Evolutionary conservation across 2,797 vertebrate genomes (phyloP), one percentile per base, ranked within the genome.

Genomic region (Sebastes taczanowskii): DNA sequence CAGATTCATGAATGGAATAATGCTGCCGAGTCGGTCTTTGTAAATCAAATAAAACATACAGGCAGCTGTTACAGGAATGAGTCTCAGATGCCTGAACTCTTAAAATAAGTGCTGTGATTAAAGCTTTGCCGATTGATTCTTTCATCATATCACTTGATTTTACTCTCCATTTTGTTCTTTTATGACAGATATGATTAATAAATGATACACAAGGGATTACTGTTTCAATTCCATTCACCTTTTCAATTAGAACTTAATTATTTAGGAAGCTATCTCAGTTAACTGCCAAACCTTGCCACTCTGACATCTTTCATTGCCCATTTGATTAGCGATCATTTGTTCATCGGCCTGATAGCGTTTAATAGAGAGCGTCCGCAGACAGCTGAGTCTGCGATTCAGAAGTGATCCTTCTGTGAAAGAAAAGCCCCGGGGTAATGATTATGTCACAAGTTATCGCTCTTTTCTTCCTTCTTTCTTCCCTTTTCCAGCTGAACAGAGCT

Each of bases 261-360:
- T 93, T 89, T 60, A 90, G 38, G 58, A 53, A 42, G 38, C 71
- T 74, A 69, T 78, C 79, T 85, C 53, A 67, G 77, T 83, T 86
- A 78, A 83, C 56, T 74, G 56, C 64, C 42, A 64, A 72, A 80
- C 67, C 34, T 74, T 81, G n/a, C 60, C 42, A 68, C 35, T 77
- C 60, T 67, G 25, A 78, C 71, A 71, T 74, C 61, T 83, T 77
- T 83, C 62, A 81, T 73, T 85, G 78, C 52, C 74, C 61, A 70
- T 87, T 91, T 86, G 78, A 90, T 92, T 84, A 83, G 56, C 30
- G 71, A 77, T 80, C 76, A 76, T 78, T 84, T 86, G 67, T 89
- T 79, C 77, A 78, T 81, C 49, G 49, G 68, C 80, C 84, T 84
- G 69, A 80, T 74, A 30, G 58, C 18, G 11, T 79, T 81, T 83